Base-by-base conservation (phyloP, 2,113 vertebrate species). In the Bubo bubo region DNA sequence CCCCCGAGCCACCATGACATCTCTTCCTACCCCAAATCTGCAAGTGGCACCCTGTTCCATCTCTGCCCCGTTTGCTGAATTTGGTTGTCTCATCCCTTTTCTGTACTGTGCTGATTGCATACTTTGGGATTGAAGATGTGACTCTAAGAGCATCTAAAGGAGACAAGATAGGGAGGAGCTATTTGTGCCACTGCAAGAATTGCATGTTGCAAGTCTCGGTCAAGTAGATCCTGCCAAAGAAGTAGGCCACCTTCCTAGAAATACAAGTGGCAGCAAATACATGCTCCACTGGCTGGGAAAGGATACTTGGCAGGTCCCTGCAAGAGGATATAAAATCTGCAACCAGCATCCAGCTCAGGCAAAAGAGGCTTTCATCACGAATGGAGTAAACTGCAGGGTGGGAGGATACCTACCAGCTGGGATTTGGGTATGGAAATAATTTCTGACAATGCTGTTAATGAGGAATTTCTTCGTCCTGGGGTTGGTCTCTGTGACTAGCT, bases 351-450 rank as follows among this genome's bases (percentile, higher is more conserved):
- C 34, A 52, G 30, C 10, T 74, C n/a, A 34, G 27, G 32, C n/a
- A 64, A 39, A 66, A 79, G 22, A 37, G 27, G 22, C 14, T 59
- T 75, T 47, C 19, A n/a, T 26, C 8, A 23, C 5, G 17, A 32
- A 53, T 60, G n/a, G 23, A 55, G 56, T 56, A 11, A 68, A 58
- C 10, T 34, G 17, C 16, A 41, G 62, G 45, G 14, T 64, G 23
- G 53, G 28, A 35, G 3, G 12, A 22, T 32, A 22, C 89, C 19
- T 96, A 98, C 97, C 97, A 72, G 97, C 60, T 68, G 93, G 64
- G 20, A 60, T 19, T 71, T 73, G 63, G 4, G n/a, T 20, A 5
- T 39, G 86, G 89, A 98, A 98, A 56, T 92, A 98, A 47, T 86
- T 97, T 71, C 55, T 95, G 72, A 95, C 32, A 32, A 96, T 63